These are phyloP conservation scores for Stomorhina lunata DNA, from an alignment of 2,888 invertebrate genomes.

Conservation along the genomic window DNA sequence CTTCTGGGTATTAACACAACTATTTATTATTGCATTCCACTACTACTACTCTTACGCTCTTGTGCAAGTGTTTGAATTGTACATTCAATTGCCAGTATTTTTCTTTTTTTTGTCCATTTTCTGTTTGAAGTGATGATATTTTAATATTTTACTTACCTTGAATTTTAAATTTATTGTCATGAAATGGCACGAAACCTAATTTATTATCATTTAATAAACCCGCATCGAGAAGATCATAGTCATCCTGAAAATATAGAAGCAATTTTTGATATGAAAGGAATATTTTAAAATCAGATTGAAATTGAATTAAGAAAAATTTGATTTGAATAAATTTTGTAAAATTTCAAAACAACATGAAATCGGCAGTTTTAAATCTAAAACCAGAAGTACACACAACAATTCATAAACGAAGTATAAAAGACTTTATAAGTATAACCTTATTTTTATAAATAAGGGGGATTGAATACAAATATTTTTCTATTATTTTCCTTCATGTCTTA, in stretches of 20 bases:
- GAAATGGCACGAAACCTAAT: constrained; percentile 79
- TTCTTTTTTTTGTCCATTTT: background rate
- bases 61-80: constrained; percentile 29
- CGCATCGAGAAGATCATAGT: constrained; percentile 78
- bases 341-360: too few species aligned
- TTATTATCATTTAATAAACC: constrained; percentile 79
- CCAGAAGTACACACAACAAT: too few species aligned
- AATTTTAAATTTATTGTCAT: constrained; percentile 79
- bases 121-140: constrained; percentile 53
- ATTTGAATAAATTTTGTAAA: too few species aligned
- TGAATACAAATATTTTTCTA: too few species aligned
- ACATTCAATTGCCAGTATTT: constrained; percentile 32
- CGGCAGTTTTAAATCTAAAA: too few species aligned
- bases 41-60: too few species aligned
- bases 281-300: constrained; percentile 2
- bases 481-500: too few species aligned
- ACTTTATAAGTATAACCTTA: too few species aligned
- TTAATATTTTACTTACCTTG: constrained; percentile 76
- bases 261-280: background rate
- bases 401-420: too few species aligned
- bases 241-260: constrained; percentile 75
- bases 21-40: too few species aligned
- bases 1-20: too few species aligned
- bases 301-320: constrained; percentile 49
- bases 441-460: too few species aligned